A percentile compares a stretch with the other conserved stretches of the same genome.
These are phyloP conservation scores for Drosophila niveifrons DNA, from an alignment of 2,888 invertebrate genomes.

Conservation along the genomic window DNA sequence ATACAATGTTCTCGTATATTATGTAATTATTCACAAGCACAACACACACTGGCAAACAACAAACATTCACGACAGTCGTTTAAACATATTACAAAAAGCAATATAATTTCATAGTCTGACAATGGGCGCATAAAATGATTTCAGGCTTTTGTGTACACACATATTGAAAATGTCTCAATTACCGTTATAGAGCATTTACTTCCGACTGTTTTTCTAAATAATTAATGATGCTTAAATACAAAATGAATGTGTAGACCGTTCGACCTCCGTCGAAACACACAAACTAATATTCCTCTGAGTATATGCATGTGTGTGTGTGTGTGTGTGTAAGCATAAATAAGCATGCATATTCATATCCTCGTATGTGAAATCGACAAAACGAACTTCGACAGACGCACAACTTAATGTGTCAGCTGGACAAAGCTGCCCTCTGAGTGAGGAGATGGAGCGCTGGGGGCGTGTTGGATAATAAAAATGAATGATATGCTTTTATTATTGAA, in stretches of 20 bases:
- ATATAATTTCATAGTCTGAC: conserved; percentile 55
- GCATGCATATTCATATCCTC: conserved; percentile 55
- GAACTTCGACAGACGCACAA: conserved; percentile 24
- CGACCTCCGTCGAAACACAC: conserved; percentile 15
- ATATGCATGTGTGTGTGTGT: conserved; percentile 15
- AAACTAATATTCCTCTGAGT: conserved; percentile 1
- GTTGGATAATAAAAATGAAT: conserved; percentile 76
- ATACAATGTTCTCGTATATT: conserved; percentile 10
- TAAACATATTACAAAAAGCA: conserved; percentile 47
- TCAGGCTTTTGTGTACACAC: conserved; percentile 51
- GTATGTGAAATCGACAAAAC: conserved; percentile 29
- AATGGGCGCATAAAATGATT: conserved; percentile 58
- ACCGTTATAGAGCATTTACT: conserved; percentile 76
- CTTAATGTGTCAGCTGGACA: conserved; percentile 58
- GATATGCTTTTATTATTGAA: conserved; percentile 80
- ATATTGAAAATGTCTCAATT: conserved; percentile 82
- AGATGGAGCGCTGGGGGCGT: not conserved
- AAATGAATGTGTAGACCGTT: conserved; percentile 43
- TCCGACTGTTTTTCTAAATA: conserved; percentile 80
- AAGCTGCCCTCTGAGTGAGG: not conserved
- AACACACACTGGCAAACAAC: conserved; percentile 7
- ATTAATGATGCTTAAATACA: conserved; percentile 80
- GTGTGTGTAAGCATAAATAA: conserved; percentile 56
- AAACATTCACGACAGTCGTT: conserved; percentile 5
- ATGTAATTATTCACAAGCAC: conserved; percentile 40